These are phyloP conservation scores for Drosophila mimetica DNA, from an alignment of 2,888 invertebrate genomes.

Conservation along the genomic window DNA sequence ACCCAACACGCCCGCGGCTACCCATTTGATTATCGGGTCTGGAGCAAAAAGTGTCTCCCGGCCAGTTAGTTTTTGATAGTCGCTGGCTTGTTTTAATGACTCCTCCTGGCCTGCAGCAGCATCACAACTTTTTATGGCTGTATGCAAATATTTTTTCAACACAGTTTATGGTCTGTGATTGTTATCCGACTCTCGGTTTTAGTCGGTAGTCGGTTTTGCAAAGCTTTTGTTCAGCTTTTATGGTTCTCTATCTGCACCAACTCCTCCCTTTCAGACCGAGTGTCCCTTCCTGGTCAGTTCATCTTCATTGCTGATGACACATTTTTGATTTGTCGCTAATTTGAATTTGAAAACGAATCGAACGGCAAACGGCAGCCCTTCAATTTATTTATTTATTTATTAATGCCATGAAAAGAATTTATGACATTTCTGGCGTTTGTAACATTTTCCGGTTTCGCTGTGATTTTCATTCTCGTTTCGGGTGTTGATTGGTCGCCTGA, in stretches of 20 bases:
- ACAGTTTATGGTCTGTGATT: constrained; percentile 65
- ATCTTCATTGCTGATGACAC: constrained; percentile 46
- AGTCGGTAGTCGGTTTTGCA: constrained; percentile 43
- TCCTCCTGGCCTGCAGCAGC: constrained; percentile 38
- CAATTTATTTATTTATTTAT: constrained; percentile 71
- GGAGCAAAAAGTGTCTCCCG: constrained; percentile 50
- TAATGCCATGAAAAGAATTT: constrained; percentile 22
- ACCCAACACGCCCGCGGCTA: background rate
- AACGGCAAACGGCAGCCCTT: constrained; percentile 47
- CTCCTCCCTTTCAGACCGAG: background rate
- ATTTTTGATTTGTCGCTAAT: constrained; percentile 68
- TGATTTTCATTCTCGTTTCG: constrained; percentile 40
- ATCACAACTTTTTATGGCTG: constrained; percentile 28
- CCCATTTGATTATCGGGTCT: constrained; percentile 23
- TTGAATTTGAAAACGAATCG: constrained; percentile 56
- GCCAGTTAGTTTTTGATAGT: constrained; percentile 72
- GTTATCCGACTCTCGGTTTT: constrained; percentile 46
- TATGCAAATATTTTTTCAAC: constrained; percentile 54
- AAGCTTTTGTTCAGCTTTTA: constrained; percentile 45
- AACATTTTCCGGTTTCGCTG: constrained; percentile 21
- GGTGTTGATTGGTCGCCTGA: constrained; percentile 60
- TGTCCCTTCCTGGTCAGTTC: constrained; percentile 15
- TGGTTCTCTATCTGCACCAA: constrained; percentile 3
- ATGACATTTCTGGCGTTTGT: constrained; percentile 23
- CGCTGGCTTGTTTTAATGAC: constrained; percentile 69